Base-by-base conservation (phyloP, 2,888 invertebrate species). In the Tenthredo amoena region DNA sequence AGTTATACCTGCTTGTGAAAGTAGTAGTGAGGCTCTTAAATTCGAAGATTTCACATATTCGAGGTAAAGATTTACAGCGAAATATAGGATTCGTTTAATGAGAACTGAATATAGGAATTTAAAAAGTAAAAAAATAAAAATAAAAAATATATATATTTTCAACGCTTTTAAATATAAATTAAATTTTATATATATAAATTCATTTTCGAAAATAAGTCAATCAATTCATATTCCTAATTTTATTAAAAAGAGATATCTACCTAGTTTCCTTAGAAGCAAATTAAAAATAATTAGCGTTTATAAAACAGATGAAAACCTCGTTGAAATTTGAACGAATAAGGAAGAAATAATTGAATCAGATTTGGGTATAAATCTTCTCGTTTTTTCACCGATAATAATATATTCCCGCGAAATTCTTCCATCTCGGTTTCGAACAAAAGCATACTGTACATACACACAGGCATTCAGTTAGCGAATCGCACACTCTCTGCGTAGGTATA, bases 401-500 rank as follows among this genome's bases (percentile, higher is more conserved):
- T 68, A 12, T 34, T 68, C 31, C 34, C 18, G 34, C 7, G 3
- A 15, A 47, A 47, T 68, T 1, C 65, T 31, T 65, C 18, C 34
- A 34, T 68, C 68, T 74, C 43, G 43, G 43, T 21, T 40, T 7
- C 1, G 10, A 74, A 74, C 74, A 74, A 74, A 74, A 43, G 43
- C 40, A 31, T 74, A 21, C 26, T 15, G n/a, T 3, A 21, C 43
- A 7, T 74, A 10, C n/a, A 10, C n/a, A 74, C 5, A 55, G 47
- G 47, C 55, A 34, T 55, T 37, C 77, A 55, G 55, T 50, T 77
- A 77, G 74, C 34, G 55, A 18, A 77, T 77, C 77, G 77, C 50
- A 77, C 77, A 50, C 77, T 77, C 47, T 77, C 50, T 77, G 77
- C 31, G 34, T 77, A 55, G 68, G 68, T 43, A 43, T 50, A 81